phyloP scores from a whole-genome alignment of 2,797 vertebrate genomes.

The Ataeniobius toweri region DNA sequence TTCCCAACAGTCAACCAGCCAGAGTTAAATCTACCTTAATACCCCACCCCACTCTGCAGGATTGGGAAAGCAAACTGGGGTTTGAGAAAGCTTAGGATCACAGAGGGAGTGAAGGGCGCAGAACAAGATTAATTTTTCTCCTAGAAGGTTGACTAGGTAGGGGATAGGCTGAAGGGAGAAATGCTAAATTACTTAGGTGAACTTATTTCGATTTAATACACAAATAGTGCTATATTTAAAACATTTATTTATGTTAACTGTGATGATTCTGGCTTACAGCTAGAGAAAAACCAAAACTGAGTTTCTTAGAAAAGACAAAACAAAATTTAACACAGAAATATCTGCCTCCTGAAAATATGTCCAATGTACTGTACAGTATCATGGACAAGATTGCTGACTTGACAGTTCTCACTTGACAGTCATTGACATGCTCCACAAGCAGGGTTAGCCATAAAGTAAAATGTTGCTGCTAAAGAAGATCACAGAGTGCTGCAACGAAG shows the following conservation, averaged over 20 bases:
- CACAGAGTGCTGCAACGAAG: neutral
- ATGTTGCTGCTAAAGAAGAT: neutral
- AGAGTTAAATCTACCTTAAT: conserved; percentile 55
- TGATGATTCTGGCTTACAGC: neutral
- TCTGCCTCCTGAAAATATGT: neutral
- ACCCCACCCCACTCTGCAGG: conserved; percentile 55
- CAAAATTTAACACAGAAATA: neutral
- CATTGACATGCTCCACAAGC: neutral
- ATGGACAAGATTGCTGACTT: neutral
- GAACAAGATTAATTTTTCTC: conserved; percentile 80
- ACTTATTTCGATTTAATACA: neutral
- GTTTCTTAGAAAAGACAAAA: neutral
- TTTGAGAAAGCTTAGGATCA: conserved; percentile 70
- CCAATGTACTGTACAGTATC: neutral
- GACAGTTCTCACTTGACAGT: neutral
- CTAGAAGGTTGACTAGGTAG: conserved; percentile 60
- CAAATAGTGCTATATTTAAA: neutral
- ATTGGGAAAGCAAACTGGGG: conserved; percentile 55
- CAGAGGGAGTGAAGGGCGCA: conserved; percentile 75
- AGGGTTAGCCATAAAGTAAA: neutral
- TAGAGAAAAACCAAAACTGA: neutral
- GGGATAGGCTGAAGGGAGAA: conserved; percentile 47
- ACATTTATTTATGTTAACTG: neutral
- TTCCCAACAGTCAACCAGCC: conserved; percentile 50
- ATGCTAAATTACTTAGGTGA: conserved; percentile 5